Evolutionary conservation across 1,140 invertebrate genomes (phyloP).

Genomic region (Magallana ariakensis): DNA sequence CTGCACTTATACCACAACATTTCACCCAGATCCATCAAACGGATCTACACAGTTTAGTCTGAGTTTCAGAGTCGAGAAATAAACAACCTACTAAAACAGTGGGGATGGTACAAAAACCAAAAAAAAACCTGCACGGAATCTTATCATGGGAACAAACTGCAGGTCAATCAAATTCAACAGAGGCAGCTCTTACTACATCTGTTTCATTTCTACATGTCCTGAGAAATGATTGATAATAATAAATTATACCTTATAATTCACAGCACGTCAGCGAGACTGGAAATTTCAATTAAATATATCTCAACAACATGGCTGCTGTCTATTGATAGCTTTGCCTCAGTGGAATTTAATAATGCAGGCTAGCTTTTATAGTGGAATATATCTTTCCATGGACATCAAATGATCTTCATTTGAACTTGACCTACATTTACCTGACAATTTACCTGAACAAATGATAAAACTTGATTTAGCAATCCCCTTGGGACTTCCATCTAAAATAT

Average conservation of each 20-base stretch:
- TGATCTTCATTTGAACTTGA: conserved; percentile 38
- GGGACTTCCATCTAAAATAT: background rate
- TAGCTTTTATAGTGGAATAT: too few relatives aligned
- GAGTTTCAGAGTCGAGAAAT: background rate
- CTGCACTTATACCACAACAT: background rate
- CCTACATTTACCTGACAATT: background rate
- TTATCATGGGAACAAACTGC: background rate
- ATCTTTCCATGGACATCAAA: background rate
- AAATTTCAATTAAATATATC: background rate
- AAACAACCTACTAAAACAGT: background rate
- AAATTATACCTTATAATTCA: background rate
- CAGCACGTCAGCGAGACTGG: background rate
- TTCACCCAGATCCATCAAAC: background rate
- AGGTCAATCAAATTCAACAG: conserved; percentile 6
- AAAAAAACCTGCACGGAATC: background rate
- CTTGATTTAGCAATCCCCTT: background rate
- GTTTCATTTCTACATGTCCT: background rate
- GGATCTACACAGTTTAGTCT: background rate
- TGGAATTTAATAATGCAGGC: background rate
- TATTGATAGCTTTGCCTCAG: background rate
- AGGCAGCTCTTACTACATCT: background rate
- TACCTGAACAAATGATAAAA: background rate
- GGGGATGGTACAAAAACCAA: conserved; percentile 1
- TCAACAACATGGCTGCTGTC: background rate
- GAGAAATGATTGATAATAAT: conserved; percentile 1